Conservation (phyloP, 1,140 invertebrate genomes). For the Anastrepha obliqua region DNA sequence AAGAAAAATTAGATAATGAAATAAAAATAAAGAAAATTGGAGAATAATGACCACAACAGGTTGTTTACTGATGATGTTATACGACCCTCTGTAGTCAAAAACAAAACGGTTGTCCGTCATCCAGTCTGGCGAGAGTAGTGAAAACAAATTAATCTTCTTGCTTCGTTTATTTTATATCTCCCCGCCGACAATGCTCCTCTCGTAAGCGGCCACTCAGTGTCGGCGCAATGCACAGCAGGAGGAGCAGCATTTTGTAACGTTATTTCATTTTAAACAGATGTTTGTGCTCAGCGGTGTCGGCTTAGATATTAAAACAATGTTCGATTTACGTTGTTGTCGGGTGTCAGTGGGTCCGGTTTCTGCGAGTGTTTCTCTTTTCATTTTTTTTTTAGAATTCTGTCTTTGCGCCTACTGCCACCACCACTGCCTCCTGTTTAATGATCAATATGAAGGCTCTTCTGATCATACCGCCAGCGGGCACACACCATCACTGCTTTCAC, state of each 20-base stretch:
- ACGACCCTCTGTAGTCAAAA: conserved; percentile 54
- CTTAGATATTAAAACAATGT: not conserved
- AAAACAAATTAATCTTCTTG: conserved; percentile 72
- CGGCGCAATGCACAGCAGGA: conserved; percentile 33
- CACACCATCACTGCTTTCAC: conserved; percentile 49
- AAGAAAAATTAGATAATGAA: conserved; percentile 51
- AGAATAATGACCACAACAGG: conserved; percentile 64
- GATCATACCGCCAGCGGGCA: conserved; percentile 53
- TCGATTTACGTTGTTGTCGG: not conserved
- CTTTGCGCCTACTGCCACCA: conserved; percentile 32
- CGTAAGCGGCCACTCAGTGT: not conserved
- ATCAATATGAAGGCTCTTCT: conserved; percentile 69
- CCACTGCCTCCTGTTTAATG: conserved; percentile 58
- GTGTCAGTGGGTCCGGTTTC: not conserved
- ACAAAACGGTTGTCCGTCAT: conserved; percentile 31
- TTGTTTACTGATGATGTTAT: conserved; percentile 62
- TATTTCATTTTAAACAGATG: conserved; percentile 63
- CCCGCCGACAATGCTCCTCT: not conserved
- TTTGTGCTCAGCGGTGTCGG: conserved; percentile 61
- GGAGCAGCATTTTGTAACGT: conserved; percentile 53
- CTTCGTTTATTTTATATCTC: conserved; percentile 17
- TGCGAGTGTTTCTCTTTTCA: not conserved
- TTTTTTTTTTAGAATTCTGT: not conserved
- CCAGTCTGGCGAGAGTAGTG: conserved; percentile 54
- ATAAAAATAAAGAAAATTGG: not conserved